Evolutionary conservation across 2,797 vertebrate species (phyloP).

Genomic region (Enteromius mattozi): DNA sequence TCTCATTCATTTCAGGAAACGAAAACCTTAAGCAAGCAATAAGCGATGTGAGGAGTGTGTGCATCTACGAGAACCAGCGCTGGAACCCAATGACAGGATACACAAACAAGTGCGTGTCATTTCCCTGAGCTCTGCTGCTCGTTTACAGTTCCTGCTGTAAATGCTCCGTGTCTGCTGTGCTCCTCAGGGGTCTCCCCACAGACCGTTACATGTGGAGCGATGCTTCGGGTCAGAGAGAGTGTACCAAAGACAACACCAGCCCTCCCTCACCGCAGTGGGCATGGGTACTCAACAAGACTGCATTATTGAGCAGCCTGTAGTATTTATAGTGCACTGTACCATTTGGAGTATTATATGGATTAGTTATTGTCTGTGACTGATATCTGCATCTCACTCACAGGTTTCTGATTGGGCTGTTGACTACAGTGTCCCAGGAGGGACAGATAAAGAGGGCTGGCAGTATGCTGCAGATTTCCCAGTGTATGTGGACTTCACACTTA

Average conservation of each 20-base stretch:
- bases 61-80: slow-evolving; percentile 96
- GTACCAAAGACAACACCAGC: slow-evolving; percentile 87
- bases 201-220: slow-evolving; percentile 99
- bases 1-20: slow-evolving; percentile 74
- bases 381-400: slow-evolving; percentile 67
- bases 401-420: slow-evolving; percentile 93
- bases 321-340: no score
- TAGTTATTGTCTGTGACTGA: background rate
- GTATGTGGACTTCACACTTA: slow-evolving; percentile 74
- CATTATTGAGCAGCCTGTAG: background rate
- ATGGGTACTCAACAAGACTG: slow-evolving; percentile 80
- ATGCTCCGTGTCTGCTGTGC: background rate
- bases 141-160: background rate
- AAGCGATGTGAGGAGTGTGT: slow-evolving; percentile 86
- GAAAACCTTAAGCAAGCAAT: slow-evolving; percentile 79
- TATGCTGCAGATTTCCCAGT: slow-evolving; percentile 94
- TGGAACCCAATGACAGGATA: slow-evolving; percentile 98
- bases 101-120: slow-evolving; percentile 84
- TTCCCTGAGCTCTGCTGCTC: no score
- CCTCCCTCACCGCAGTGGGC: slow-evolving; percentile 92
- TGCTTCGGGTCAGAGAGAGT: slow-evolving; percentile 87
- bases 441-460: slow-evolving; percentile 97
- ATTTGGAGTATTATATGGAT: background rate
- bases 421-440: slow-evolving; percentile 82
- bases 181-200: slow-evolving; percentile 89